Evolutionary conservation across 2,888 invertebrate genomes (phyloP), one percentile per base, ranked within the genome.

Genomic region (Falcaria lacertinaria): DNA sequence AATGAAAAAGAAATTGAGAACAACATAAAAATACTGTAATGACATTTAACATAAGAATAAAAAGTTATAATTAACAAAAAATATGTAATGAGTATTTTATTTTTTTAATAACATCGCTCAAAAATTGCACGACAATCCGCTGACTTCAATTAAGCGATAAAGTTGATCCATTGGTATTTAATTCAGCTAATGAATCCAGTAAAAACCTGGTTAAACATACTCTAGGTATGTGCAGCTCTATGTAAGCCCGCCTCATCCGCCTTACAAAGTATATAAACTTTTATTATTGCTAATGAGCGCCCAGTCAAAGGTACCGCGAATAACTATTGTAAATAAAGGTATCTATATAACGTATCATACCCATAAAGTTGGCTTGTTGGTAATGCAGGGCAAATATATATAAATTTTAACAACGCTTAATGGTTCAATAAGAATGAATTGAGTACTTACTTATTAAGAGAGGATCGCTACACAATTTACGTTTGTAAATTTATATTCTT

Each of bases 291-390:
- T 68, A 66, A 71, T 66, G 62, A 62, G 53, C 48, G 43, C 34
- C 3, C 16, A 32, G 39, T 62, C 60, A 69, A 74, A 70, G 64
- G 55, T 44, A 53, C 69, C 63, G 73, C 60, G 60, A 60, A 80
- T 77, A 80, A 60, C 57, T 52, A 61, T 69, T 70, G 69, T 83
- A 80, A 83, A 82, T 3, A 19, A 19, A n/a, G n/a, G n/a, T n/a
- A n/a, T n/a, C n/a, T n/a, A 19, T 19, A 19, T 19, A 19, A 6
- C 19, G 19, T 19, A 19, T 19, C 45, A 37, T 49, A 78, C 41
- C 42, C 39, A 42, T 51, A 49, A 43, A 45, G 43, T 41, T 50
- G 52, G 62, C 66, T 69, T 58, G 65, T 57, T 48, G 55, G 60
- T 60, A 57, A 64, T 59, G 42, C 25, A 36, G 17, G 43, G 57